Base-by-base conservation (phyloP, 2,888 invertebrate species). In the Erebia ligea region DNA sequence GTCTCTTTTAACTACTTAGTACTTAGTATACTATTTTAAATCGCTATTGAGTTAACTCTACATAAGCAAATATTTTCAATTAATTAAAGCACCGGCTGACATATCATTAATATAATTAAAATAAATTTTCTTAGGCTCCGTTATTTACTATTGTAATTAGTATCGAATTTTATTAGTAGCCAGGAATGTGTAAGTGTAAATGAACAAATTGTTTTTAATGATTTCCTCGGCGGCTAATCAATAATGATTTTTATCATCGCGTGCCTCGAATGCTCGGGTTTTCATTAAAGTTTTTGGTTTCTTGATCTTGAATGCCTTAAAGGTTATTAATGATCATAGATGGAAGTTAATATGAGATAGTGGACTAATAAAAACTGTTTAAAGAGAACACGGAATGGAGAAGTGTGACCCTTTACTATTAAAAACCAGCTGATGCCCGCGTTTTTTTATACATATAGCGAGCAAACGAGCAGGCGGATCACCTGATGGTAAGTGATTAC, bases 61-160 rank as follows among this genome's bases (percentile, higher is more conserved):
- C 59, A 58, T 40, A 67, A 45, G 11, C 52, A 52, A 6, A 34
- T 34, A 73, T 63, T 63, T 70, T 15, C 48, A 73, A 70, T 68
- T 68, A 73, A 70, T 68, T 68, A 68, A 58, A 56, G 17, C 40
- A 17, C 45, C 57, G 57, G 2, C 54, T 34, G 34, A 34, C 3
- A 17, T 13, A 13, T 15, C 54, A 34, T 11, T 52, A 54, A 13
- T 63, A 34, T 69, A 63, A 68, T 71, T 71, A 71, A 45, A 69
- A 57, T 52, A 72, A 65, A 25, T 67, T 72, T 67, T 65, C 72
- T 11, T 70, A 54, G 65, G 64, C 45, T 64, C n/a, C 5, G 63
- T 56, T 54, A 42, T 72, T 67, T 57, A 21, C 56, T 21, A 66
- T 56, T 67, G 48, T 66, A 58, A 58, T n/a, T n/a, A 48, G 21